These are phyloP conservation scores for Drosophila erecta DNA, from an alignment of 1,140 invertebrate species.

Conservation along the genomic window DNA sequence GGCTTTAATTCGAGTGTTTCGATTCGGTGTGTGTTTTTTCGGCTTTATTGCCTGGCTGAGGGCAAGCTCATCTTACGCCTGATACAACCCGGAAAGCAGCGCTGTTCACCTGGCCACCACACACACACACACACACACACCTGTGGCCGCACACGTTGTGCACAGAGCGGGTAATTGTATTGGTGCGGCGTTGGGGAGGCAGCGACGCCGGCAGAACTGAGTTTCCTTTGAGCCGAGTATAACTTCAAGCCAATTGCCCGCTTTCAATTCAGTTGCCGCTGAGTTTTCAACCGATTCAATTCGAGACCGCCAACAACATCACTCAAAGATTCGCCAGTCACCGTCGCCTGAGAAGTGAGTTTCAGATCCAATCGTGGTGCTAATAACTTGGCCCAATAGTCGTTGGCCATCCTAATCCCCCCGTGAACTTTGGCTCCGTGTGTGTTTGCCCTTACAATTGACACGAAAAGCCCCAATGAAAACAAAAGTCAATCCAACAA, in stretches of 20 bases:
- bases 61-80: conserved; percentile 37
- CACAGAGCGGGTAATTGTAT: conserved; percentile 24
- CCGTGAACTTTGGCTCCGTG: conserved; percentile 31
- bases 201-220: conserved; percentile 30
- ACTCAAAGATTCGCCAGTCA: conserved; percentile 23
- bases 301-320: conserved; percentile 35
- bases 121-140: conserved; percentile 7
- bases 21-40: conserved; percentile 12
- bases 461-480: conserved; percentile 20
- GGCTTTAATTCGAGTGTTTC: conserved; percentile 41
- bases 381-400: conserved; percentile 26
- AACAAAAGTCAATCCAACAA: conserved; percentile 36
- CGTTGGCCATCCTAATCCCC: conserved; percentile 10
- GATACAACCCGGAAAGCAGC: conserved; percentile 46
- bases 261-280: conserved; percentile 74
- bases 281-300: conserved; percentile 75
- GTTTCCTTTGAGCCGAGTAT: conserved; percentile 78
- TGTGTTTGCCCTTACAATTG: conserved; percentile 43
- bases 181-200: conserved; percentile 16
- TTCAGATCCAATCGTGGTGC: conserved; percentile 13
- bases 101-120: conserved; percentile 9
- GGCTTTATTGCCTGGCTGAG: conserved; percentile 20
- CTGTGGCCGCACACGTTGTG: conserved; percentile 38
- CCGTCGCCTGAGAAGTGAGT: conserved; percentile 41
- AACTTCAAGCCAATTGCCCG: conserved; percentile 79